Base-by-base conservation (phyloP, 2,113 vertebrate genomes). In the Bettongia penicillata region DNA sequence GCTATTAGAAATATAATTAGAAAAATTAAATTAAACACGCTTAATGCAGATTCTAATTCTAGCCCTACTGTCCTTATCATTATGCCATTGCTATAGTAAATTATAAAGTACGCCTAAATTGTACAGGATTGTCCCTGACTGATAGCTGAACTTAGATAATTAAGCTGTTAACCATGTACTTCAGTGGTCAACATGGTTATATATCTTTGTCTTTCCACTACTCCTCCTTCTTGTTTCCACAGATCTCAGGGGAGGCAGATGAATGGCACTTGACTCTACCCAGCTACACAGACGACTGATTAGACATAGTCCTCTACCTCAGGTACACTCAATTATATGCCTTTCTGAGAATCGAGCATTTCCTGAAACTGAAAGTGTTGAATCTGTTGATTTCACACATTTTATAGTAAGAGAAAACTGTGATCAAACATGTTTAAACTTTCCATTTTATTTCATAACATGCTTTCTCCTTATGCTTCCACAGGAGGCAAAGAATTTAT, bases 1-100 rank as follows among this genome's bases (percentile, higher is more conserved):
- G 98, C 98, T 98, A 98, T 99, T 98, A 98, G 98, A 98, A 98
- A 98, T 99, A 98, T 98, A 99, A 99, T 99, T 99, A 98, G 97
- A 98, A 98, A 99, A 98, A 98, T 98, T 97, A 99, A 99, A 98
- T 98, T 98, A 98, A 98, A 98, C 95, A 97, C 97, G 97, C 97
- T 98, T 98, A 98, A 98, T 96, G 97, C 97, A 90, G 97, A 95
- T 97, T 98, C 96, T 98, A 97, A 98, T 98, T 98, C 97, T 5
- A 96, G 96, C 95, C 51, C 95, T 97, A 96, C 97, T 91, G 97
- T 98, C 98, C 98, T 98, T 98, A 98, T 98, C 97, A 91, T 98
- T 91, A 97, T 98, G 97, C 97, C 98, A 95, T 98, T 98, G 98
- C 98, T 98, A 96, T 84, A 96, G 96, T 97, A 97, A 98, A 98